phyloP scores from a whole-genome alignment of 2,797 vertebrate genomes.

The Alca torda region DNA sequence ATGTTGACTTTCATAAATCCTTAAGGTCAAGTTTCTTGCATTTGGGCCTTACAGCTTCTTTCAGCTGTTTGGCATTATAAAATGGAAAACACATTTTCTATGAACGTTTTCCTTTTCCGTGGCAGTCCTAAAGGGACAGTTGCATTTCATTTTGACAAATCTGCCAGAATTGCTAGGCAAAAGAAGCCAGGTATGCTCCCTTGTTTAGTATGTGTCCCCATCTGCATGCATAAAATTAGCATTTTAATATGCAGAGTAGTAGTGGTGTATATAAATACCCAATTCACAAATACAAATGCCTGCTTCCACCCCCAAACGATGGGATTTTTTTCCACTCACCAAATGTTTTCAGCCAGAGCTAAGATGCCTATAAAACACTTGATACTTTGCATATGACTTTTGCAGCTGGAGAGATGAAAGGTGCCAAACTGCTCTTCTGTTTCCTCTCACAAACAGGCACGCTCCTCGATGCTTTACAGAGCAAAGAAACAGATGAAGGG shows the following conservation, averaged over 20 bases:
- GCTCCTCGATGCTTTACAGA: neutral
- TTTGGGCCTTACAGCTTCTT: neutral
- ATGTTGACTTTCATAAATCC: neutral
- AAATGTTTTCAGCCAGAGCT: neutral
- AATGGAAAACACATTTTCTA: neutral
- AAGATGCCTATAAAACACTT: neutral
- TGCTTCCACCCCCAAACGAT: neutral
- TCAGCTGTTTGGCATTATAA: neutral
- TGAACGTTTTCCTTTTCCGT: neutral
- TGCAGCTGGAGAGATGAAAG: conserved; percentile 17
- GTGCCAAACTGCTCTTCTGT: neutral
- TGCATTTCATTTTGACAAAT: neutral
- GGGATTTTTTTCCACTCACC: neutral
- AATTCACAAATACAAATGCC: neutral
- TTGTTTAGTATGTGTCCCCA: neutral
- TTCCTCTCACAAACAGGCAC: neutral
- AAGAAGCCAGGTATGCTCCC: neutral
- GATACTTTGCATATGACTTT: neutral
- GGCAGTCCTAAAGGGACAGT: neutral
- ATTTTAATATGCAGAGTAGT: neutral
- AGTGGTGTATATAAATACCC: neutral
- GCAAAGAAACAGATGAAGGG: neutral
- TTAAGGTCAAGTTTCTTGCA: neutral
- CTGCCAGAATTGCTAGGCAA: neutral
- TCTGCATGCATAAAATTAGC: neutral